Evolutionary conservation across 2,797 vertebrate species (phyloP).

Genomic region (Chromobotia macracanthus): DNA sequence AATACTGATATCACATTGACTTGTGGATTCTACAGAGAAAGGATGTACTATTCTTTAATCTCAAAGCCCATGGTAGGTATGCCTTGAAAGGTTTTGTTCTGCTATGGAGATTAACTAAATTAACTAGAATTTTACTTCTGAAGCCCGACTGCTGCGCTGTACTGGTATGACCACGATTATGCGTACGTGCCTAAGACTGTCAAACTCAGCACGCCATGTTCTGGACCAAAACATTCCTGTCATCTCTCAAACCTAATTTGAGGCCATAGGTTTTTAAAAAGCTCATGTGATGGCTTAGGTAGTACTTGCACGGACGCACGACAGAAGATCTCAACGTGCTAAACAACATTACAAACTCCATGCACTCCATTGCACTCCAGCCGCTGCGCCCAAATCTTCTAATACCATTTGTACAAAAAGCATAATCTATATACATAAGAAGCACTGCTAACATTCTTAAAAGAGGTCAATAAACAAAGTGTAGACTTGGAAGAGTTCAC

Average conservation of each 20-base stretch:
- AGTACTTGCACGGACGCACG: not conserved
- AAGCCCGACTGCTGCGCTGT: not conserved
- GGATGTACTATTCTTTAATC: too few species aligned
- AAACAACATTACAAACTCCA: not conserved
- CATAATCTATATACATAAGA: not conserved
- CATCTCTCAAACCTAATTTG: slow-evolving; percentile 49
- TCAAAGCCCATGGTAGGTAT: too few species aligned
- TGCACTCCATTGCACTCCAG: too few species aligned
- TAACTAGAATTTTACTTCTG: not conserved
- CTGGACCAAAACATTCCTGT: slow-evolving; percentile 51
- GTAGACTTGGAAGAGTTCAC: not conserved
- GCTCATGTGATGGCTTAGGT: slow-evolving; percentile 33
- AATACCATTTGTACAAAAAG: not conserved
- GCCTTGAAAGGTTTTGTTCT: too few species aligned
- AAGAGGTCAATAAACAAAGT: not conserved
- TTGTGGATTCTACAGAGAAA: too few species aligned
- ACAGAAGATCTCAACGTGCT: not conserved
- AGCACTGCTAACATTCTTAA: not conserved
- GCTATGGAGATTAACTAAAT: too few species aligned
- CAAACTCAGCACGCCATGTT: slow-evolving; percentile 39
- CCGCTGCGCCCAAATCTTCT: not conserved
- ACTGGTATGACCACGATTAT: not conserved
- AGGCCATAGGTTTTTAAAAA: slow-evolving; percentile 50
- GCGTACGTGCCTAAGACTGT: not conserved
- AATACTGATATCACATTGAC: not conserved